Evolutionary conservation across 2,888 invertebrate species (phyloP), one percentile per base, ranked within the genome.

Genomic region (Limenitis camilla): DNA sequence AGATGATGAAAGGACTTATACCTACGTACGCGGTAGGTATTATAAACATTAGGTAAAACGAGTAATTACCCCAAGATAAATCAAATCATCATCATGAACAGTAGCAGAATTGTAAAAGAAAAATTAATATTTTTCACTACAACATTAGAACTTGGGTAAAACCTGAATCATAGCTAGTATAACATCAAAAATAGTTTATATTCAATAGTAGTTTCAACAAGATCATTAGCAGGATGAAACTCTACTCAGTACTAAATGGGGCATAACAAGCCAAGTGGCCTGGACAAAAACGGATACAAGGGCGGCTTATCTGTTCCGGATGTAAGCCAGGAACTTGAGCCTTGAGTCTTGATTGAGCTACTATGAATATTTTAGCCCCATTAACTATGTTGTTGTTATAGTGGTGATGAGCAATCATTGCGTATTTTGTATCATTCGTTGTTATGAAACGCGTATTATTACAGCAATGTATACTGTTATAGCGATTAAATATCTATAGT

Each of bases 221-320:
- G 43, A 40, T 46, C 56, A 49, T 55, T 58, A 58, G 49, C 19
- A 44, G 55, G 35, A 42, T 35, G 49, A 46, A 51, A 46, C 33
- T 53, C 49, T 41, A 49, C 49, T 52, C 52, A 49, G 44, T 49
- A 38, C 38, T 52, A 58, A 58, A 55, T 58, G 54, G 49, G 44
- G 52, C 56, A 55, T 56, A 56, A 47, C 60, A 54, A 52, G 52
- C 43, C 52, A 52, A 56, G 58, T 54, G 53, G 49, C 36, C 54
- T 59, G 65, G 48, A 60, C 52, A 61, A 62, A 64, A 67, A 64
- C 66, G 71, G 70, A 71, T 69, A 69, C 67, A 67, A 70, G 71
- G 63, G 53, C 46, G 64, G 71, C 68, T 74, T 74, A 74, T 74
- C 74, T 65, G 57, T 52, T 53, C 65, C 68, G 72, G 74, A 75